Conservation (phyloP, 30 jellyfish, hydroid and myxozoan genomes). For the Aurelia aurita region DNA sequence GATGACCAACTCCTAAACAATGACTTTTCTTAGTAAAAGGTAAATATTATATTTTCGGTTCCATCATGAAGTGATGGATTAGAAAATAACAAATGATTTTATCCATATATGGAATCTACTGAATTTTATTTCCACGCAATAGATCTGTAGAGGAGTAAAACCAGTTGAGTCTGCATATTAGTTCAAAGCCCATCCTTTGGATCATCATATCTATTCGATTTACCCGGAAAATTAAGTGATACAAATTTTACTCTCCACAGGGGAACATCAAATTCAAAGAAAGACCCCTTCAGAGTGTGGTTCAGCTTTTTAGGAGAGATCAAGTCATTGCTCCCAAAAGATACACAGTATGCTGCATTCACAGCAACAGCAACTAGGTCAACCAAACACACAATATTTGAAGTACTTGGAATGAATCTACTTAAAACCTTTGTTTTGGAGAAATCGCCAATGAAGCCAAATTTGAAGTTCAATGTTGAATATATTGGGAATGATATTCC, state of each 20-base stretch:
- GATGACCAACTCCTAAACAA: no score
- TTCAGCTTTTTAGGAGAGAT: constrained; percentile 3
- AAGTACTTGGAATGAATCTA: constrained; percentile 2
- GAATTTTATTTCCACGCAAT: no score
- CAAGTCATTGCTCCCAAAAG: background rate
- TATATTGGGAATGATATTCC: constrained; percentile 2
- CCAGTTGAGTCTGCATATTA: no score
- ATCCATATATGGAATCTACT: no score
- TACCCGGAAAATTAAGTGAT: no score
- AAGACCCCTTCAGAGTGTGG: constrained; percentile 9
- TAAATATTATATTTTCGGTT: no score
- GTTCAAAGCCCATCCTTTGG: no score
- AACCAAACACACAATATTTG: background rate
- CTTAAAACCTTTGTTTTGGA: background rate
- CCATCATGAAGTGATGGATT: no score
- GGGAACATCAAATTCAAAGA: constrained; percentile 3
- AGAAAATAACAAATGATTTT: no score
- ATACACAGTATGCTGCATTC: background rate
- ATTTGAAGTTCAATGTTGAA: constrained; percentile 7
- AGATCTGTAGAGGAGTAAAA: no score
- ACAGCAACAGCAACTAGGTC: constrained; percentile 3
- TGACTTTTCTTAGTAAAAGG: no score
- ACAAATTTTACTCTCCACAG: background rate
- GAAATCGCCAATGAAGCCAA: background rate
- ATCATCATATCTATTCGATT: no score